Evolutionary conservation across 2,113 vertebrate species (phyloP).

Genomic region (Panurus biarmicus): DNA sequence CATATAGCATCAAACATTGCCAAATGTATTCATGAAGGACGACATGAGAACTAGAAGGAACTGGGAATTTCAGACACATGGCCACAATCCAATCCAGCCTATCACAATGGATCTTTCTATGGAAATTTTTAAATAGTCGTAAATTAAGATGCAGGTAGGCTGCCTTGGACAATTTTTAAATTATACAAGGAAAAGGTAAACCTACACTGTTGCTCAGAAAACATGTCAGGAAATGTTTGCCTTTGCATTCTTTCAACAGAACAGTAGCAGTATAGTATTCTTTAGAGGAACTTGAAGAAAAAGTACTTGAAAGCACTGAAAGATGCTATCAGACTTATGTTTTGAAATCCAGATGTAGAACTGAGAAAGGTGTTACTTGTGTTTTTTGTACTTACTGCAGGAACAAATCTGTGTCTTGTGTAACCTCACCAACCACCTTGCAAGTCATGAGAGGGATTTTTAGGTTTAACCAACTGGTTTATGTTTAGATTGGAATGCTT

Average conservation of each 20-base stretch:
- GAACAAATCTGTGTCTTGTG: background rate
- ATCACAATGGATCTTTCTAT: background rate
- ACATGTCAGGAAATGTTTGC: background rate
- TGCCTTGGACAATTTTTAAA: background rate
- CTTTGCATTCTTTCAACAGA: background rate
- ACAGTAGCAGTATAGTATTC: background rate
- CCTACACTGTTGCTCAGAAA: background rate
- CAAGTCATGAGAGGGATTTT: rapidly evolving
- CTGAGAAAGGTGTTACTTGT: background rate
- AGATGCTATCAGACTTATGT: background rate
- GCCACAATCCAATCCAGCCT: background rate
- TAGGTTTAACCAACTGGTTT: background rate
- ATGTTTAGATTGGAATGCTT: background rate
- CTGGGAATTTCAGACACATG: background rate
- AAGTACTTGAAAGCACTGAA: background rate
- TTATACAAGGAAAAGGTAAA: background rate
- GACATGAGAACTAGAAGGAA: background rate
- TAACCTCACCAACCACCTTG: background rate
- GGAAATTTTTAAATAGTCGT: background rate
- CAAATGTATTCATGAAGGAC: background rate
- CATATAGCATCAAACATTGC: background rate
- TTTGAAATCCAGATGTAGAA: background rate
- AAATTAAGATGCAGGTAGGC: background rate
- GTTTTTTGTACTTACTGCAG: background rate
- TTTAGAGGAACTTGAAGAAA: background rate